Evolutionary conservation across 1,140 invertebrate genomes (phyloP).

Genomic region (Penaeus indicus): DNA sequence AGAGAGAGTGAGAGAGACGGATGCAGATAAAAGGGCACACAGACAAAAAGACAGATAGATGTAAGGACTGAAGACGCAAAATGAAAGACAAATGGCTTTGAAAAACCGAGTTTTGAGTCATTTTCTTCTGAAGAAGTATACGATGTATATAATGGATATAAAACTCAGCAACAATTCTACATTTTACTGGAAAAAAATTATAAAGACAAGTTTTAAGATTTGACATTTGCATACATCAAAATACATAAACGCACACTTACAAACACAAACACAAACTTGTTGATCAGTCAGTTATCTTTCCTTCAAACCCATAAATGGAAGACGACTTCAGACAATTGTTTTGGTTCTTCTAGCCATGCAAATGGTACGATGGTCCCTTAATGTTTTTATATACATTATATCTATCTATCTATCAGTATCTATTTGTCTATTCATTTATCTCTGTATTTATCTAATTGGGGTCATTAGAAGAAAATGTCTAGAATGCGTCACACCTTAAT

Average conservation of each 20-base stretch:
- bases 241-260: not conserved
- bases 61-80: not conserved
- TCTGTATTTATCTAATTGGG: too few relatives aligned
- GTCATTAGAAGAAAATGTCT: not conserved
- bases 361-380: not conserved
- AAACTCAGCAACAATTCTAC: not conserved
- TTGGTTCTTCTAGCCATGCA: not conserved
- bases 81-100: not conserved
- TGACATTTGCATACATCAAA: not conserved
- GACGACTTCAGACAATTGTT: not conserved
- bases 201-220: too few relatives aligned
- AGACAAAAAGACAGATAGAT: not conserved
- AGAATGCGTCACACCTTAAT: not conserved
- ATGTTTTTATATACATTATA: slow-evolving; percentile 8
- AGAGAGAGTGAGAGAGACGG: slow-evolving; percentile 17
- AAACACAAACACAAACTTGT: not conserved
- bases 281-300: not conserved
- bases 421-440: not conserved
- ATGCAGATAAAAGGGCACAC: not conserved
- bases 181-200: not conserved
- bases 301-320: too few relatives aligned
- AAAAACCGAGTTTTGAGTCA: not conserved
- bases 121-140: too few relatives aligned
- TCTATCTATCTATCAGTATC: not conserved
- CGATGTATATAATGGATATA: not conserved